Evolutionary conservation across 2,888 invertebrate species (phyloP), one percentile per base, ranked within the genome.

Genomic region (Caenorhabditis angaria): DNA sequence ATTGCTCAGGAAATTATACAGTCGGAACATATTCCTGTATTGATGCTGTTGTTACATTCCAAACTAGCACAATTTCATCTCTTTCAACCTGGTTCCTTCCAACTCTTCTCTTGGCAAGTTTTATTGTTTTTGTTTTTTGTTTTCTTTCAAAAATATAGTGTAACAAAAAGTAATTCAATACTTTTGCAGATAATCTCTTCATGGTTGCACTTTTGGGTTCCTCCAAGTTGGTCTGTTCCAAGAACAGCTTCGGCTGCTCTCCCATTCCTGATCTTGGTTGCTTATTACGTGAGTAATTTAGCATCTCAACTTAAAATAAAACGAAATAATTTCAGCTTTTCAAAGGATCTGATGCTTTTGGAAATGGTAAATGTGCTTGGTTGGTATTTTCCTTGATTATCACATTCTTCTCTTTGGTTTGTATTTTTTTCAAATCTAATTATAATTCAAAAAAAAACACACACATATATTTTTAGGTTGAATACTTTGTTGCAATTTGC

Each of bases 261-360:
- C 22, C 86, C 86, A 20, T 84, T 86, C 77, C 68, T 84, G 65
- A 80, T 87, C 55, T 81, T 86, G 58, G 78, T 82, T 94, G 93
- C 91, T 5, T 71, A 86, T 48, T 78, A 84, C 55, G 78, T 81
- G 24, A 60, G 77, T 65, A 4, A 8, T 8, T 3, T 18, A 6
- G 20, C 29, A 51, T 12, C 14, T 29, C 24, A 14, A 22, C 29
- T 54, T 35, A 10, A 51, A 29, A 62, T 10, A n/a, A 48, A 14
- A 4, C 48, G 18, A n/a, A 10, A 1, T 24, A 47, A 63, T 61
- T 81, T n/a, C 65, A 78, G 71, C 64, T 81, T 32, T 78, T 74
- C 67, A 68, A 57, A 3, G 41, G 54, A 2, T 14, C 54, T 8
- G 14, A 1, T 27, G 27, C 10, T 8, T 18, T 55, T 58, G 70